Evolutionary conservation across 2,888 invertebrate species (phyloP).

Genomic region (Silvanus unidentatus): DNA sequence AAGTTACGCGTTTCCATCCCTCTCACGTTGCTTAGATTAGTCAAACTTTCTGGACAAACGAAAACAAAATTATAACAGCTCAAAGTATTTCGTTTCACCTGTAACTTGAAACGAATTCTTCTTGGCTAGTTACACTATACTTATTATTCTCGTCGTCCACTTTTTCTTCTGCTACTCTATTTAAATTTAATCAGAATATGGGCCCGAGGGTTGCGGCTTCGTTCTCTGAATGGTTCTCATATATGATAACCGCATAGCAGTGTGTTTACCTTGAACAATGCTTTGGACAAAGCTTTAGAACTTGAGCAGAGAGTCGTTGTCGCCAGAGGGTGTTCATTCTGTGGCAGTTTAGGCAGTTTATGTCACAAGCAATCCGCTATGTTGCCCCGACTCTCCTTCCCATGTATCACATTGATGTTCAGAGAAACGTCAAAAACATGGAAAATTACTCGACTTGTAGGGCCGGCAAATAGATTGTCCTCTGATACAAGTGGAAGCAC

Average conservation of each 20-base stretch:
- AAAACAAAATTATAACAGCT: slow-evolving; percentile 36
- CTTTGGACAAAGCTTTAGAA: slow-evolving; percentile 24
- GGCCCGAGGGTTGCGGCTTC: neutral
- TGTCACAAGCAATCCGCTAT: slow-evolving; percentile 16
- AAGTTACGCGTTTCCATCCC: slow-evolving; percentile 17
- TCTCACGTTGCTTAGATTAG: slow-evolving; percentile 36
- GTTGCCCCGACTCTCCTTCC: neutral
- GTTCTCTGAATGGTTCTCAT: slow-evolving; percentile 5
- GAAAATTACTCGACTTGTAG: too few species aligned
- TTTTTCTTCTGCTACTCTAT: neutral
- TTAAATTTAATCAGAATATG: neutral
- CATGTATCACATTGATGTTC: slow-evolving; percentile 1
- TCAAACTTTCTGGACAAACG: slow-evolving; percentile 35
- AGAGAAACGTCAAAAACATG: slow-evolving; percentile 1
- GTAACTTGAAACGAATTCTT: too few species aligned
- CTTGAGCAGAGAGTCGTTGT: slow-evolving; percentile 16
- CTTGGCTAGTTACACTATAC: too few species aligned
- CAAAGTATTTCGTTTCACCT: slow-evolving; percentile 30
- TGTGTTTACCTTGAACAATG: slow-evolving; percentile 21
- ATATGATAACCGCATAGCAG: slow-evolving; percentile 14
- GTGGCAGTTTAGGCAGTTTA: slow-evolving; percentile 18
- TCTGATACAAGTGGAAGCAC: too few species aligned
- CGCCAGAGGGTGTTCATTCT: slow-evolving; percentile 16
- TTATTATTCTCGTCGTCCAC: too few species aligned
- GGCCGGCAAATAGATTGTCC: too few species aligned